Evolutionary conservation across 2,797 vertebrate genomes (phyloP).

Genomic region (Diplodus sargus): DNA sequence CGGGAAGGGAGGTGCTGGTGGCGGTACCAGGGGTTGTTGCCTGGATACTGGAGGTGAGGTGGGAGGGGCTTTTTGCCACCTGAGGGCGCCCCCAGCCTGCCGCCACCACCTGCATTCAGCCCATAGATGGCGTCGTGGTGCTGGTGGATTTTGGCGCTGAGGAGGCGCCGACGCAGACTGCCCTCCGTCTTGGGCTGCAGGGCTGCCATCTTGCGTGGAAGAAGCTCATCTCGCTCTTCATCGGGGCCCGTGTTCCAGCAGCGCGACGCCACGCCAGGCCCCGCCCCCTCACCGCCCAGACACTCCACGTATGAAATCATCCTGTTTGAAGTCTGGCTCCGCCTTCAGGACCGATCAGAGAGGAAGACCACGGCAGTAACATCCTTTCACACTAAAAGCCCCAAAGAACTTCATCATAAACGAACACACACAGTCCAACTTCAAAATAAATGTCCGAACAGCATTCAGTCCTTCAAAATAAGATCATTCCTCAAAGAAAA

Average conservation of each 20-base stretch:
- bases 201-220: slow-evolving; percentile 69
- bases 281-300: slow-evolving; percentile 64
- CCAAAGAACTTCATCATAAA: background rate
- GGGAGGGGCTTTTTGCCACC: slow-evolving; percentile 42
- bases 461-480: background rate
- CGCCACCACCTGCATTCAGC: background rate
- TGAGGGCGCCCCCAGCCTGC: background rate
- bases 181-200: slow-evolving; percentile 73
- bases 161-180: slow-evolving; percentile 76
- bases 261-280: slow-evolving; percentile 25
- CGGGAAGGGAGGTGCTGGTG: slow-evolving; percentile 40
- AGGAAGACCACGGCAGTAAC: fast-evolving
- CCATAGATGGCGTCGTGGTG: slow-evolving; percentile 61
- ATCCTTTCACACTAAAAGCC: slow-evolving; percentile 44
- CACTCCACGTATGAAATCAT: slow-evolving; percentile 81
- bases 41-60: slow-evolving; percentile 54
- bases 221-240: slow-evolving; percentile 73
- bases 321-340: background rate
- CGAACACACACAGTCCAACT: background rate
- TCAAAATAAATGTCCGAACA: background rate
- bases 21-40: slow-evolving; percentile 52
- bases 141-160: slow-evolving; percentile 75
- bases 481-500: background rate
- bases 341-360: slow-evolving; percentile 13
- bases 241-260: slow-evolving; percentile 63